phyloP scores from a whole-genome alignment of 2,888 invertebrate genomes.

The Invenusta paracnida region DNA sequence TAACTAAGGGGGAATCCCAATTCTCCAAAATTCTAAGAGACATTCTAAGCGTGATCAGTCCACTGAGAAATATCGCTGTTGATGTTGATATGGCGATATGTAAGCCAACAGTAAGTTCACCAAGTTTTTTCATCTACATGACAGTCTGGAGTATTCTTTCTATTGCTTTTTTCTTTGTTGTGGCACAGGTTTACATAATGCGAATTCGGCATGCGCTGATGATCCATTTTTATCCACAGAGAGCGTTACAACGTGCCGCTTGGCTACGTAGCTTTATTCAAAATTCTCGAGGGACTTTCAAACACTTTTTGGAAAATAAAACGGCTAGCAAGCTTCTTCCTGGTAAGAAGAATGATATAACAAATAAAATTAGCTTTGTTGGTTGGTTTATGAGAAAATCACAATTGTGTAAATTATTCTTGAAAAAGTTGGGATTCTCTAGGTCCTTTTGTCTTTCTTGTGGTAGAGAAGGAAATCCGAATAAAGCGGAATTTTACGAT shows the following conservation, averaged over 20 bases:
- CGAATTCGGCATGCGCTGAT: not conserved
- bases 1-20: not conserved
- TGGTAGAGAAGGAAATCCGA: not conserved
- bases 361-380: not conserved
- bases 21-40: not conserved
- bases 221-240: not conserved
- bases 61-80: not conserved
- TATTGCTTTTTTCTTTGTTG: not conserved
- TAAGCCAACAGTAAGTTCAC: not conserved
- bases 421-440: not conserved
- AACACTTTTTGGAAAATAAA: not conserved
- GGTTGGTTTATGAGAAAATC: not conserved
- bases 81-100: not conserved
- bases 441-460: not conserved
- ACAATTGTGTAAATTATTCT: not conserved
- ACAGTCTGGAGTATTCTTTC: not conserved
- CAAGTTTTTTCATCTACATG: not conserved
- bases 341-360: not conserved
- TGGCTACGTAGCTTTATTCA: not conserved
- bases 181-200: not conserved
- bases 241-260: not conserved
- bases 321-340: not conserved
- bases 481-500: not conserved
- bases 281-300: not conserved
- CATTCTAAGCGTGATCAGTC: not conserved